Percentiles rank a stretch among this genome's conserved stretches.
These are phyloP conservation scores for Mythimna ferrago DNA, from an alignment of 2,888 invertebrate species.

Conservation along the genomic window DNA sequence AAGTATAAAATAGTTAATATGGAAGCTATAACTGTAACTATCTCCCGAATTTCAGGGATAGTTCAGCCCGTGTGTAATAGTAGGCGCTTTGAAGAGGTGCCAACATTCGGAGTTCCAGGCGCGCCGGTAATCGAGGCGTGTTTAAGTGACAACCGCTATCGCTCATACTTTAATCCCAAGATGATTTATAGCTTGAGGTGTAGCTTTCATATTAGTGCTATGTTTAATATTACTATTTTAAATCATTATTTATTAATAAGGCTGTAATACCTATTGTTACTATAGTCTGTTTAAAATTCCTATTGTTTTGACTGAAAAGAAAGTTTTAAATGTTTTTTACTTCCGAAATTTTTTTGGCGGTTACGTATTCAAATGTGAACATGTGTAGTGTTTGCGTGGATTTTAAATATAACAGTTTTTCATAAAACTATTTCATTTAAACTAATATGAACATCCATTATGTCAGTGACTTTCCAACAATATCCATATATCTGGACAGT, in stretches of 20 bases:
- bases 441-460: conserved; percentile 25
- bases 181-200: conserved; percentile 44
- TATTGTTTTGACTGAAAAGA: conserved; percentile 5
- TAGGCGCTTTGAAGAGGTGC: conserved; percentile 72
- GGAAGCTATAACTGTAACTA: conserved; percentile 50
- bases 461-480: conserved; percentile 20
- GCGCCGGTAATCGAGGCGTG: conserved; percentile 46
- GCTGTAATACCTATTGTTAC: neutral
- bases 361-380: conserved; percentile 1
- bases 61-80: conserved; percentile 39
- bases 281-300: neutral
- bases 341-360: neutral
- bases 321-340: conserved; percentile 3
- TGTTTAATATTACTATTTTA: conserved; percentile 13
- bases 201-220: conserved; percentile 17
- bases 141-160: conserved; percentile 37
- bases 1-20: conserved; percentile 23
- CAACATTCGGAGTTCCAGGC: conserved; percentile 69
- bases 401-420: conserved; percentile 17
- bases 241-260: conserved; percentile 3
- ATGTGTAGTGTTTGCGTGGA: conserved; percentile 8
- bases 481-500: conserved; percentile 35
- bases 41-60: conserved; percentile 54
- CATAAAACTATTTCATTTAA: conserved; percentile 12
- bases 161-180: conserved; percentile 42